These are phyloP conservation scores for Vanessa atalanta DNA, from an alignment of 1,140 invertebrate genomes.

Conservation along the genomic window DNA sequence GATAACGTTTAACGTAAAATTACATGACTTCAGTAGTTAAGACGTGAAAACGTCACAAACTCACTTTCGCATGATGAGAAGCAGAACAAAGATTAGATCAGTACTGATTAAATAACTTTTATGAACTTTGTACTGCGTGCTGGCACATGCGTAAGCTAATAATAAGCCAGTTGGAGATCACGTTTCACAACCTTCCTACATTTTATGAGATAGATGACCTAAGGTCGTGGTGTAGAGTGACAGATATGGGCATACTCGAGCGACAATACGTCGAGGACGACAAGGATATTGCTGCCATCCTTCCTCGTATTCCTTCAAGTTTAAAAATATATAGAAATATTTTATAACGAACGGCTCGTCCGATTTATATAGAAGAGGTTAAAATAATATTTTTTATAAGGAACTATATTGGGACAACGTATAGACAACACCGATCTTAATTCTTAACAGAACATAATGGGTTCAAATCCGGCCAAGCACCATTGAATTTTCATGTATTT, in stretches of 20 bases:
- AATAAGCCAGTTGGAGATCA: constrained; percentile 27
- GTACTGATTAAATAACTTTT: constrained; percentile 3
- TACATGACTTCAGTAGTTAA: no score
- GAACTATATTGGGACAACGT: no score
- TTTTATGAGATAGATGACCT: constrained; percentile 36
- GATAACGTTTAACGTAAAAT: no score
- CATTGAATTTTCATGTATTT: no score
- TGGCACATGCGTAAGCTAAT: constrained; percentile 22
- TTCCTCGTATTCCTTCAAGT: not conserved
- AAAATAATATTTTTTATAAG: no score
- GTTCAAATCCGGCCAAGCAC: no score
- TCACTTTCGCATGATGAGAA: not conserved
- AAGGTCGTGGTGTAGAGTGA: constrained; percentile 25
- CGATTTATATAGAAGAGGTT: not conserved
- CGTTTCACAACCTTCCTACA: constrained; percentile 32
- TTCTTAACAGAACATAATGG: no score
- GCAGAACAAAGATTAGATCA: not conserved
- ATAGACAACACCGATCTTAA: no score
- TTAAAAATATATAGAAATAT: not conserved
- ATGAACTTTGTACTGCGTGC: constrained; percentile 1
- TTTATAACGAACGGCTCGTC: not conserved
- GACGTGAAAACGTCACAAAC: not conserved
- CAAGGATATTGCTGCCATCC: constrained; percentile 8
- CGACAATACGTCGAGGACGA: constrained; percentile 18
- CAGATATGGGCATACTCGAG: constrained; percentile 28